Conservation (phyloP, 1,140 invertebrate species). For the silkworm (Bombyx mori) region DNA sequence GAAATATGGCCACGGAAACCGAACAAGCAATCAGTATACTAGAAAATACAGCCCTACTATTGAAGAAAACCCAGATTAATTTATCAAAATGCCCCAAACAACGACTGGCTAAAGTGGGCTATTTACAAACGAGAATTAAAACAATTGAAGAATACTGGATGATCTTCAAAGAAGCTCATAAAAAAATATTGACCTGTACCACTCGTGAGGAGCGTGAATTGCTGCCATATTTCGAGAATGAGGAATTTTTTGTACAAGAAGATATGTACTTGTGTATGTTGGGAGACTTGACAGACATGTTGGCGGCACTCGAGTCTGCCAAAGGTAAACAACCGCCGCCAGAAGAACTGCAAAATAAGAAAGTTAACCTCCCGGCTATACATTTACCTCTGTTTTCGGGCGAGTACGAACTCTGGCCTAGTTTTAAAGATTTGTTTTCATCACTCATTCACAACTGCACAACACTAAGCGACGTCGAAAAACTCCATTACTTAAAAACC, state of each 20-base stretch:
- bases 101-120: conserved; percentile 10
- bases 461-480: conserved; percentile 11
- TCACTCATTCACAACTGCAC: conserved; percentile 16
- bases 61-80: conserved; percentile 10
- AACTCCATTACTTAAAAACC: conserved; percentile 20
- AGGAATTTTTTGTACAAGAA: conserved; percentile 13
- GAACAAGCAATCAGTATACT: conserved; percentile 4
- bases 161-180: conserved; percentile 4
- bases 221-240: conserved; percentile 7
- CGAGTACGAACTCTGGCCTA: conserved; percentile 19
- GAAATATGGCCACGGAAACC: conserved; percentile 11
- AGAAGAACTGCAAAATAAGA: background rate
- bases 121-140: conserved; percentile 10
- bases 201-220: conserved; percentile 4
- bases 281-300: conserved; percentile 1
- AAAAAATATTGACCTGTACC: conserved; percentile 4
- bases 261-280: conserved; percentile 3
- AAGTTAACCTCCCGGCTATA: conserved; percentile 10
- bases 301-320: background rate
- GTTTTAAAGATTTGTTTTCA: conserved; percentile 19
- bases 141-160: conserved; percentile 6
- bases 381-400: conserved; percentile 17
- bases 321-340: background rate
- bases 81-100: conserved; percentile 12
- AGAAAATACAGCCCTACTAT: conserved; percentile 5